These are phyloP conservation scores for Rhopalosiphum padi DNA, from an alignment of 1,140 invertebrate genomes.

Conservation along the genomic window DNA sequence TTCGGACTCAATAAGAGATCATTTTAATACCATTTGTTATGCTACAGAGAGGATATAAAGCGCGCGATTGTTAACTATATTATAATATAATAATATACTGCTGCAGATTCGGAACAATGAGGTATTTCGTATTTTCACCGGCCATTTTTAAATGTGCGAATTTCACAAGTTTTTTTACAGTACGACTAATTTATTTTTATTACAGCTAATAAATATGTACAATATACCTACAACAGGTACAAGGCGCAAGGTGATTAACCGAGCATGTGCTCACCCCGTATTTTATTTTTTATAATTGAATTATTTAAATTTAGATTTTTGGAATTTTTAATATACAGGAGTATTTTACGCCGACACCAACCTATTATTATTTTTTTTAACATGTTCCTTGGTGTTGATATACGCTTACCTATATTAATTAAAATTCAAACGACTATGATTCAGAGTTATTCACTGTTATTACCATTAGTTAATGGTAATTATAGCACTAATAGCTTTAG, in stretches of 20 bases:
- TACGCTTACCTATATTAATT: neutral
- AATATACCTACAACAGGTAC: neutral
- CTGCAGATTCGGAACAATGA: neutral
- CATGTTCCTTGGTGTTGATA: neutral
- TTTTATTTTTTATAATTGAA: neutral
- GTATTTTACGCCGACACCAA: too few relatives aligned
- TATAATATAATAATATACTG: too few relatives aligned
- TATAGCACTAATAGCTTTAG: neutral
- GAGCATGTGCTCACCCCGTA: neutral
- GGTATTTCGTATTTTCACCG: neutral
- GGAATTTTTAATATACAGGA: neutral
- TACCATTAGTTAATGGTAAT: neutral
- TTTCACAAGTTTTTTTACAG: neutral
- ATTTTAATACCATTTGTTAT: neutral
- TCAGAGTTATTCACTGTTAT: neutral
- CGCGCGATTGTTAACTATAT: too few relatives aligned
- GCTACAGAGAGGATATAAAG: neutral
- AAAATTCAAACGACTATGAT: neutral
- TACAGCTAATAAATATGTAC: neutral
- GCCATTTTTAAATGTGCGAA: neutral
- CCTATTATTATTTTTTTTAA: neutral
- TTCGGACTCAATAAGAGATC: neutral
- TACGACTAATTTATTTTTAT: conserved; percentile 9
- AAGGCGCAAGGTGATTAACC: neutral
- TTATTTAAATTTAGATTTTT: neutral